A percentile compares a stretch with the other conserved stretches of the same genome.
Conservation (phyloP, 2,888 invertebrate species). For the Piscicola geometra region DNA sequence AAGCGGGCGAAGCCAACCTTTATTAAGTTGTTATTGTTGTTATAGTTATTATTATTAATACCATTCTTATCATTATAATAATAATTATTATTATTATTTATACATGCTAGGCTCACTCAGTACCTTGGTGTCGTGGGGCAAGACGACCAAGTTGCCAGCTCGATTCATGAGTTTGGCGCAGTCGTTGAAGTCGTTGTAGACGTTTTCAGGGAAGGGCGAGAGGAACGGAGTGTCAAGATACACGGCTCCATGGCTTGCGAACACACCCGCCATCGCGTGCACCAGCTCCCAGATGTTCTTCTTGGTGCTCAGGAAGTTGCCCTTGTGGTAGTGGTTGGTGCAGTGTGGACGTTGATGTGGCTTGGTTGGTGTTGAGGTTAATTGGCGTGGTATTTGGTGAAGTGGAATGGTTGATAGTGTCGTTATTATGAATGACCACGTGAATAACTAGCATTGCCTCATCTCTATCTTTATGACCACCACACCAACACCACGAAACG, state of each 20-base stretch:
- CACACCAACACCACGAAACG: background rate
- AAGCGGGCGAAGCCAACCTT: constrained; percentile 71
- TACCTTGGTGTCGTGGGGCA: constrained; percentile 77
- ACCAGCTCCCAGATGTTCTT: constrained; percentile 22
- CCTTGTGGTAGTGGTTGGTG: constrained; percentile 43
- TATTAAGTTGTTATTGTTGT: background rate
- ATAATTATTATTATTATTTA: background rate
- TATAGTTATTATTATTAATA: too few relatives aligned
- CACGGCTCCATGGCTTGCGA: constrained; percentile 64
- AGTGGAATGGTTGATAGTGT: constrained; percentile 42
- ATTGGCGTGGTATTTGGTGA: constrained; percentile 47
- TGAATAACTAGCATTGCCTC: background rate
- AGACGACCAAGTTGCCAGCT: constrained; percentile 74
- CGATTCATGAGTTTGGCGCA: constrained; percentile 78
- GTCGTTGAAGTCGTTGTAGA: constrained; percentile 47
- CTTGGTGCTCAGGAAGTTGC: background rate
- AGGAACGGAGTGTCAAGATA: constrained; percentile 74
- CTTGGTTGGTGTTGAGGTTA: too few relatives aligned
- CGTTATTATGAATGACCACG: background rate
- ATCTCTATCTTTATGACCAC: background rate
- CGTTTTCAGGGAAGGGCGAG: constrained; percentile 61
- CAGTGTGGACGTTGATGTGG: constrained; percentile 46
- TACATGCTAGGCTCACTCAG: background rate
- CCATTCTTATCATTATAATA: background rate
- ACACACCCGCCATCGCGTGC: constrained; percentile 49